A percentile compares a stretch with the other conserved stretches of the same genome.
Evolutionary conservation across 2,888 invertebrate species (phyloP).

Genomic region (Brenthis ino): DNA sequence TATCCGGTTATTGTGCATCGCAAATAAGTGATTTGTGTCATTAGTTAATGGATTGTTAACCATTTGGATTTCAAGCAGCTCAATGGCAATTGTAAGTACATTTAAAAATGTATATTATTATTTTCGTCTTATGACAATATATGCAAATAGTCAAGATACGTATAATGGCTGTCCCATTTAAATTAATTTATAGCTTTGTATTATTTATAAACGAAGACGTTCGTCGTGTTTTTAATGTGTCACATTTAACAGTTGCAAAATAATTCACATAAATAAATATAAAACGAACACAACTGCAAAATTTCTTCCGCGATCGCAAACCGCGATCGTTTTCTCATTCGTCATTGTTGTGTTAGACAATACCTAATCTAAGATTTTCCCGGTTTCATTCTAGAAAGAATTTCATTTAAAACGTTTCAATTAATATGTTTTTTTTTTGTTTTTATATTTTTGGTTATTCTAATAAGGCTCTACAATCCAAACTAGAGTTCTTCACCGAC

Average conservation of each 20-base stretch:
- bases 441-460: too few species aligned
- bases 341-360: not conserved
- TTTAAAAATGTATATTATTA: not conserved
- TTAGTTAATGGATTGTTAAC: conserved; percentile 67
- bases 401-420: too few species aligned
- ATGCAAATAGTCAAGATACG: not conserved
- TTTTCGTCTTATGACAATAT: not conserved
- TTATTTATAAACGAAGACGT: too few species aligned
- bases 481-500: too few species aligned
- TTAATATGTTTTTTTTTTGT: too few species aligned
- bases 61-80: conserved; percentile 63
- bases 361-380: too few species aligned
- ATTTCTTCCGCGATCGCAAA: conserved; percentile 6
- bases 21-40: conserved; percentile 69
- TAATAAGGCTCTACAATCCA: too few species aligned
- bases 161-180: too few species aligned
- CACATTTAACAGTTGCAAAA: conserved; percentile 2
- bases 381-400: too few species aligned
- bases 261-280: not conserved
- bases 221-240: not conserved
- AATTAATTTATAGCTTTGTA: too few species aligned
- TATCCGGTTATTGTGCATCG: conserved; percentile 59
- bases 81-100: conserved; percentile 71
- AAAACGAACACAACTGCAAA: conserved; percentile 1
- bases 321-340: conserved; percentile 4